These are phyloP conservation scores for Ganaspis brasiliensis DNA, from an alignment of 2,888 invertebrate genomes.

Conservation along the genomic window DNA sequence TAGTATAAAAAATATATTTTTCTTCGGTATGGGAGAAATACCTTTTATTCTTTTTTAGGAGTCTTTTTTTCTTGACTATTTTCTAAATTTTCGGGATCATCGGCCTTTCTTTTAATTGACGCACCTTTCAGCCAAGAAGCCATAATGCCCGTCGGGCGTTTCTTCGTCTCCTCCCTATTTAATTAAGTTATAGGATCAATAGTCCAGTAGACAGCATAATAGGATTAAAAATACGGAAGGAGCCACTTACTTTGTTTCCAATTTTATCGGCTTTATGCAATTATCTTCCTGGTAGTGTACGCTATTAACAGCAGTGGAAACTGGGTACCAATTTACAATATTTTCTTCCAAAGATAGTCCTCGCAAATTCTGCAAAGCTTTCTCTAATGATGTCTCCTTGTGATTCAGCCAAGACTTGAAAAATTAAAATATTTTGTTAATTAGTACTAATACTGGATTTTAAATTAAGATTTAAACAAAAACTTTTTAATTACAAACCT, in stretches of 20 bases:
- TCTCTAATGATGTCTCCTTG: conserved; percentile 81
- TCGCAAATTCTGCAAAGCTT: conserved; percentile 83
- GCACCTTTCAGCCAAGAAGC: conserved; percentile 82
- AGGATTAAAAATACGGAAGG: conserved; percentile 52
- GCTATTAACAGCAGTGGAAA: conserved; percentile 87
- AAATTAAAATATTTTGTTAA: too few species aligned
- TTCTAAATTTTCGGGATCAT: conserved; percentile 72
- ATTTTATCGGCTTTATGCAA: conserved; percentile 82
- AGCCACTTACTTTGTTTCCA: conserved; percentile 62
- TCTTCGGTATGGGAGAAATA: conserved; percentile 2
- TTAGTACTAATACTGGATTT: too few species aligned
- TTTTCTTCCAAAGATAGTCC: conserved; percentile 56
- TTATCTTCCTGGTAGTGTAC: conserved; percentile 85
- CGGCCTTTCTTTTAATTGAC: conserved; percentile 78
- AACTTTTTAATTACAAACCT: conserved; percentile 79
- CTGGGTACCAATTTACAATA: conserved; percentile 85
- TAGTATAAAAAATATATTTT: neutral
- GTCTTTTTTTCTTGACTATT: conserved; percentile 45
- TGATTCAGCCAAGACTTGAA: conserved; percentile 86
- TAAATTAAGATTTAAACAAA: too few species aligned
- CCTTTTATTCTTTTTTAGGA: conserved; percentile 54
- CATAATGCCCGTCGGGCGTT: conserved; percentile 68
- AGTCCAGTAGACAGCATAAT: conserved; percentile 53
- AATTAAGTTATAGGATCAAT: conserved; percentile 67
- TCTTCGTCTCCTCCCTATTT: conserved; percentile 74